A percentile compares a stretch with the other conserved stretches of the same genome.
Evolutionary conservation across 1,140 invertebrate genomes (phyloP).

Genomic region (Caenorhabditis inopinata): DNA sequence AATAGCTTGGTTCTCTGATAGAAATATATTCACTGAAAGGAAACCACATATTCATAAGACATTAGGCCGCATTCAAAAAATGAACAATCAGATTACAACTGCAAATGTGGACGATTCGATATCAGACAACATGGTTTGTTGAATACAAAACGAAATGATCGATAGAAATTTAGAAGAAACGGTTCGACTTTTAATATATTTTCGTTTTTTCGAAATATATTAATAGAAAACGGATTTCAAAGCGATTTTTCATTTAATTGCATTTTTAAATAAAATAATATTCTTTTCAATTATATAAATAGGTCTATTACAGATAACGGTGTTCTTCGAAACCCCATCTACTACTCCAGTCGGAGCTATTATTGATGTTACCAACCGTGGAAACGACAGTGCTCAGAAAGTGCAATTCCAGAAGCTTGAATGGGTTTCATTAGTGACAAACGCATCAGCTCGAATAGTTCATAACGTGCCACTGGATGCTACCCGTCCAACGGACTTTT

Average conservation of each 20-base stretch:
- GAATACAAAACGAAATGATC: too few species aligned
- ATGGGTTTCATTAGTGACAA: constrained; percentile 41
- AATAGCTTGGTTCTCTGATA: constrained; percentile 37
- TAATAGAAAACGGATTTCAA: too few species aligned
- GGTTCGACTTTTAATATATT: not conserved
- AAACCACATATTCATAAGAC: constrained; percentile 23
- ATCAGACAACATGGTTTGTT: constrained; percentile 30
- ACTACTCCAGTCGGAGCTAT: constrained; percentile 23
- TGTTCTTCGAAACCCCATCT: constrained; percentile 35
- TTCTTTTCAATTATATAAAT: not conserved
- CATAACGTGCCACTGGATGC: constrained; percentile 20
- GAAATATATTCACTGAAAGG: constrained; percentile 10
- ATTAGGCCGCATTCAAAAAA: constrained; percentile 29
- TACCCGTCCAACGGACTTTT: constrained; percentile 27
- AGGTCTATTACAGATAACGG: constrained; percentile 29
- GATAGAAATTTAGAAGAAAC: not conserved
- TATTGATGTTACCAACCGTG: constrained; percentile 37
- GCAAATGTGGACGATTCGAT: constrained; percentile 17
- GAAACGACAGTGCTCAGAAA: constrained; percentile 29
- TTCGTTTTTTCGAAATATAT: too few species aligned
- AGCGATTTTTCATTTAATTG: too few species aligned
- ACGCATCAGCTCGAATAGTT: constrained; percentile 28
- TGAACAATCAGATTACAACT: constrained; percentile 27
- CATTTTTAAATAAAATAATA: not conserved
- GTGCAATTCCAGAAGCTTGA: constrained; percentile 36